Conservation (phyloP, 2,113 vertebrate species). For the Girardinichthys multiradiatus region DNA sequence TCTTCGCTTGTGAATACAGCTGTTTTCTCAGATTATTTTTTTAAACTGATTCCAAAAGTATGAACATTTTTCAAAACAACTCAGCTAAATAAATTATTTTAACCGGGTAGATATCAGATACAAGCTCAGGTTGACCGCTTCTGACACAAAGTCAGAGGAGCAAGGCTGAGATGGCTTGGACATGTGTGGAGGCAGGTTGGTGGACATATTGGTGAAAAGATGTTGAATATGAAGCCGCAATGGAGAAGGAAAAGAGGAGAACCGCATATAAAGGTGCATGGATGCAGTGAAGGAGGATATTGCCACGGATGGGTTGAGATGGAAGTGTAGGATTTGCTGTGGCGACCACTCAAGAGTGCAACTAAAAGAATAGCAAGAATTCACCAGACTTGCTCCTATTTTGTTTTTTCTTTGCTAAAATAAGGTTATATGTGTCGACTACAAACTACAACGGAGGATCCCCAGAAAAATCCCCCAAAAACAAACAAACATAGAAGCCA, state of each 20-base stretch:
- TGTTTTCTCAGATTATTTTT: not conserved
- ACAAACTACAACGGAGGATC: not conserved
- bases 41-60: not conserved
- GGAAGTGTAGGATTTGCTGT: too few relatives aligned
- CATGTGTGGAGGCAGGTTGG: not conserved
- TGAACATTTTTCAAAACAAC: not conserved
- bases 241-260: not conserved
- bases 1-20: not conserved
- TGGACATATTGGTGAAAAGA: not conserved
- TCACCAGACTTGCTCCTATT: not conserved
- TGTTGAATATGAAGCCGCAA: not conserved
- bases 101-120: not conserved
- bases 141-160: not conserved
- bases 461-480: not conserved
- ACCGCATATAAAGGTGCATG: not conserved
- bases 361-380: not conserved
- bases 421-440: not conserved
- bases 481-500: conserved; percentile 10
- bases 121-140: not conserved
- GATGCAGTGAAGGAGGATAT: not conserved
- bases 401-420: not conserved
- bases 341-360: not conserved
- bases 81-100: not conserved
- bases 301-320: too few relatives aligned
- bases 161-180: not conserved